phyloP scores from a whole-genome alignment of 2,113 vertebrate genomes.

The Barbus barbus region DNA sequence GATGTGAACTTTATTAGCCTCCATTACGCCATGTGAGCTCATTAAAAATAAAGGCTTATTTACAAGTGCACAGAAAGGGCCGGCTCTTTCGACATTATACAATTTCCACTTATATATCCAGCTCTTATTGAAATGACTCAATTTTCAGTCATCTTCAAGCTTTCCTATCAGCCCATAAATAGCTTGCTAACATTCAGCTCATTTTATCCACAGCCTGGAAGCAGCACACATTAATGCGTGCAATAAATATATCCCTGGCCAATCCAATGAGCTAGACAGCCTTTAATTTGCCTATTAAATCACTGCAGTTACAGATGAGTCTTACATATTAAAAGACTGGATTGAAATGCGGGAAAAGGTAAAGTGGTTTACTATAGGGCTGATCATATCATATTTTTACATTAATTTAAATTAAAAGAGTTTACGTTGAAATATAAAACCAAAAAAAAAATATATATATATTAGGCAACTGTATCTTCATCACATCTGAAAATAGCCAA shows the following conservation, averaged over 20 bases:
- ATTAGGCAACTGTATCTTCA: too few species aligned
- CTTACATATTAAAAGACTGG: constrained; percentile 57
- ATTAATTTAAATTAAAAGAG: background rate
- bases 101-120: constrained; percentile 16
- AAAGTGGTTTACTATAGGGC: constrained; percentile 40
- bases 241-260: constrained; percentile 10
- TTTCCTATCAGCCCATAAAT: constrained; percentile 18
- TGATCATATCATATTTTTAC: background rate
- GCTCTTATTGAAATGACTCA: constrained; percentile 15
- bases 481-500: too few species aligned
- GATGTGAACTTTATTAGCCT: constrained; percentile 17
- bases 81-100: background rate
- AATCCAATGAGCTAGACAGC: constrained; percentile 22
- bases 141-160: constrained; percentile 21
- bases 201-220: constrained; percentile 16
- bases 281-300: constrained; percentile 44
- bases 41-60: constrained; percentile 19
- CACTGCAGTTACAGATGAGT: constrained; percentile 35
- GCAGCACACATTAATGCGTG: constrained; percentile 29
- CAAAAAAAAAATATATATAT: too few species aligned
- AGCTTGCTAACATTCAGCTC: constrained; percentile 22
- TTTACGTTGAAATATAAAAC: background rate
- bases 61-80: background rate
- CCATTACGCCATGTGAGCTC: background rate
- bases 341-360: constrained; percentile 70